Conservation (phyloP, 2,797 vertebrate genomes). For the Hafferia zeledoni region DNA sequence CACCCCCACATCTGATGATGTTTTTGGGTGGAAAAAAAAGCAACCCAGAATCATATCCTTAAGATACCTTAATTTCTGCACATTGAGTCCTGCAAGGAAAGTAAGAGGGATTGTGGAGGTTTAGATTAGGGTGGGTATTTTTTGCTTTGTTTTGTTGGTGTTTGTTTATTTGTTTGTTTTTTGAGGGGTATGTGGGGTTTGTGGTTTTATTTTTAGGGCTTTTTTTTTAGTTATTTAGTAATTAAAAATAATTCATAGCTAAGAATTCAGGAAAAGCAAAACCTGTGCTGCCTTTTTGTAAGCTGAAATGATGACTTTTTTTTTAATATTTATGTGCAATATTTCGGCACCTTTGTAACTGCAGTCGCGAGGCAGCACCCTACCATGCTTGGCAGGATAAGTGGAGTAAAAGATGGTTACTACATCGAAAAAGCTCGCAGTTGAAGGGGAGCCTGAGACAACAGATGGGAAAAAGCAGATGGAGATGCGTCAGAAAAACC, state of each 20-base stretch:
- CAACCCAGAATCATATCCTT: neutral
- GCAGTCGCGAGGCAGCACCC: constrained; percentile 11
- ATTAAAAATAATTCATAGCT: neutral
- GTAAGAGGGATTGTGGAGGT: neutral
- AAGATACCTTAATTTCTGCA: neutral
- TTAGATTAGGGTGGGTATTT: neutral
- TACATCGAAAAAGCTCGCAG: neutral
- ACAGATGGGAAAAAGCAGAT: constrained; percentile 70
- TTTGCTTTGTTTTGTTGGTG: neutral
- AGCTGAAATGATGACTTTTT: neutral
- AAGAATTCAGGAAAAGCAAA: neutral
- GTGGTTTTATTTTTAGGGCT: neutral
- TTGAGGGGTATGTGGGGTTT: rapidly evolving
- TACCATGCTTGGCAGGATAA: constrained; percentile 21
- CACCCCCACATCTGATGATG: neutral
- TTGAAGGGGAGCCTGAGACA: constrained; percentile 45
- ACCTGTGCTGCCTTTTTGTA: neutral
- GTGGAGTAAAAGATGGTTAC: constrained; percentile 23
- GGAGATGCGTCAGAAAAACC: constrained; percentile 24
- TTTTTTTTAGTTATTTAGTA: neutral
- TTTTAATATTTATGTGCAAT: constrained; percentile 27
- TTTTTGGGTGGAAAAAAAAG: neutral
- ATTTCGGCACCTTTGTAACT: neutral
- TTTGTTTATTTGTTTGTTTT: neutral
- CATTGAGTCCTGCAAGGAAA: neutral